phyloP scores from a whole-genome alignment of 2,888 invertebrate species.

The Pelosia muscerda region DNA sequence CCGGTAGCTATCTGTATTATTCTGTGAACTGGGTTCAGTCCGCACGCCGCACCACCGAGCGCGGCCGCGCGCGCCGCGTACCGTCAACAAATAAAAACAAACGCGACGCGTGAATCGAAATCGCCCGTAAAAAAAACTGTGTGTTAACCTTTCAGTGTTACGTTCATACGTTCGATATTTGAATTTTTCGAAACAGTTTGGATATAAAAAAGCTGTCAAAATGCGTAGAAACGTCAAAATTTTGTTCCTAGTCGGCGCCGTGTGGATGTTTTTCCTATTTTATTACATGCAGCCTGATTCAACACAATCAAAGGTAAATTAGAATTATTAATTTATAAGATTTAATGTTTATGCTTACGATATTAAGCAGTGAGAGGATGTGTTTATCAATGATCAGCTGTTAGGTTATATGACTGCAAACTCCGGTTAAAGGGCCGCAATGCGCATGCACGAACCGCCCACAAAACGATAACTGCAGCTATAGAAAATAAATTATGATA shows the following conservation, averaged over 20 bases:
- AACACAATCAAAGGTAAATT: slow-evolving; percentile 73
- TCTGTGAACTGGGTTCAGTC: slow-evolving; percentile 67
- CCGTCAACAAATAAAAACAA: slow-evolving; percentile 56
- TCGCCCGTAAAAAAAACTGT: slow-evolving; percentile 39
- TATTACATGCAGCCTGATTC: slow-evolving; percentile 83
- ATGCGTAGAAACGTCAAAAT: slow-evolving; percentile 84
- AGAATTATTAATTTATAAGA: slow-evolving; percentile 12
- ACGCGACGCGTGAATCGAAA: slow-evolving; percentile 55
- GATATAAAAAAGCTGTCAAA: slow-evolving; percentile 43
- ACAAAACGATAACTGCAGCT: slow-evolving; percentile 64
- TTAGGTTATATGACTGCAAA: slow-evolving; percentile 59
- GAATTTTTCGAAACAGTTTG: slow-evolving; percentile 29
- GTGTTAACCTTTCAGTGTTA: slow-evolving; percentile 54
- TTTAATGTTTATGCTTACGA: slow-evolving; percentile 30
- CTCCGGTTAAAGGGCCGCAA: slow-evolving; percentile 55
- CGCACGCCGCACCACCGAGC: slow-evolving; percentile 74
- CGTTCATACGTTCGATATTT: slow-evolving; percentile 33
- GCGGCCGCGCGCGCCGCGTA: slow-evolving; percentile 84
- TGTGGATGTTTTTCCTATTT: slow-evolving; percentile 81
- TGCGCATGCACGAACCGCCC: slow-evolving; percentile 74
- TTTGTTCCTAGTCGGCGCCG: slow-evolving; percentile 75
- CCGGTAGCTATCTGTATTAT: slow-evolving; percentile 64
- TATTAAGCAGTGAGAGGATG: slow-evolving; percentile 30
- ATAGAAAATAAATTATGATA: slow-evolving; percentile 31
- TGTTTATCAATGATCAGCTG: slow-evolving; percentile 70